Base-by-base conservation (phyloP, 2,888 invertebrate species). In the Pantelozetes paolii region DNA sequence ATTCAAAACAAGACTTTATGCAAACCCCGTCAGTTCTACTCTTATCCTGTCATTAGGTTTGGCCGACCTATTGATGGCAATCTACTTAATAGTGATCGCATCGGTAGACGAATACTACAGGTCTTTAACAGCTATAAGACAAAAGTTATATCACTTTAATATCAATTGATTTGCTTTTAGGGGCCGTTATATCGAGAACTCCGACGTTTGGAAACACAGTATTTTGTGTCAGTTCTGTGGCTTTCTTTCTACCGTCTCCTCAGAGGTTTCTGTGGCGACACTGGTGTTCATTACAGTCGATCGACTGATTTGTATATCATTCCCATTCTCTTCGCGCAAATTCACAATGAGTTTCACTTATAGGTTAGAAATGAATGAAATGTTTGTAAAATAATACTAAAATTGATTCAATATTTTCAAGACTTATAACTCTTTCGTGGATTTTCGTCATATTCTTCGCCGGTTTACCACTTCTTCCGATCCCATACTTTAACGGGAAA, bases 251-350 rank as follows among this genome's bases (percentile, higher is more conserved):
- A 80, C 80, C 1, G 72, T 80, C 72, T 83, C 83, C 32, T 83
- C 82, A 74, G 83, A 84, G 77, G 79, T 83, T 0, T 83, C 83
- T 0, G 83, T 84, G 18, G 79, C 83, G 30, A 83, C 83, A 0
- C 76, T 84, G 13, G 82, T 82, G 1, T 81, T 83, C 57, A 83
- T 84, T 67, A 83, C 84, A 2, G 75, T 83, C 1, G 83, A 83
- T 75, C 78, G 84, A 18, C 79, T 83, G 23, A 80, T 82, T 36
- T 81, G 81, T 75, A 82, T 83, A 20, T 80, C 82, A 72, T 82
- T 83, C 76, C 82, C 83, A 1, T 79, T 83, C 62, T 77, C 77
- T 15, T 73, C 76, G 45, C 75, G 75, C 18, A 76, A 78, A 20
- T 79, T 82, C 42, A 79, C 77, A 9, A 59, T 77, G 6, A 76